Evolutionary conservation across 2,888 invertebrate species (phyloP), one percentile per base, ranked within the genome.

Genomic region (Zaprionus obscuricornis): DNA sequence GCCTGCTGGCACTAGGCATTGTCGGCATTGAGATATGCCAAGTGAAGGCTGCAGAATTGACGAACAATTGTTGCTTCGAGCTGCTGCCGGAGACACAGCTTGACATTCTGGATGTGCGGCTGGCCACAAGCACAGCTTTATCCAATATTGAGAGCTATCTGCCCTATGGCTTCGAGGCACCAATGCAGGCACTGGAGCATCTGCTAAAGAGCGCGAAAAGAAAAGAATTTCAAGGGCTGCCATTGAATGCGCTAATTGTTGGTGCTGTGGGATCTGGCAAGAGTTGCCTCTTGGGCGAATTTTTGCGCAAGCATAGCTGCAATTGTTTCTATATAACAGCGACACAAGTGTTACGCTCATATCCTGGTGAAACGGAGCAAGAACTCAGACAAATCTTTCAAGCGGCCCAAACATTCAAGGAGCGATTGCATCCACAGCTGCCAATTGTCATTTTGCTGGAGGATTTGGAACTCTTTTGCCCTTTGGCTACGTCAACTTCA

Each of bases 211-310:
- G 69, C 22, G 11, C 36, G 10, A 10, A 11, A 0, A 16, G 22
- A 1, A 1, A 16, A 6, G 31, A 72, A 5, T 33, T 63, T 1
- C 27, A 24, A 1, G 56, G 69, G 3, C n/a, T 72, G 2, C 65
- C 83, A 1, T 43, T 77, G 3, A 89, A 89, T 65, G 78, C 78
- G 0, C 43, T 90, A 1, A 4, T 90, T 0, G 75, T 82, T 59
- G 93, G 93, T 1, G 91, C 93, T 8, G 88, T 92, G 1, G 93
- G 93, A 3, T 91, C 92, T 74, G 93, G 93, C 11, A 93, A 93
- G 87, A 92, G 92, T 6, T 88, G 91, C 4, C 81, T 93, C 22
- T 91, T 92, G 1, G 86, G 89, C 42, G 90, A 91, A 18, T 90
- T 92, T 22, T 90, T 92, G 3, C 83, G 86, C 1, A 86, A 90